These are phyloP conservation scores for Oxyura jamaicensis DNA, from an alignment of 2,113 vertebrate genomes.

Conservation along the genomic window DNA sequence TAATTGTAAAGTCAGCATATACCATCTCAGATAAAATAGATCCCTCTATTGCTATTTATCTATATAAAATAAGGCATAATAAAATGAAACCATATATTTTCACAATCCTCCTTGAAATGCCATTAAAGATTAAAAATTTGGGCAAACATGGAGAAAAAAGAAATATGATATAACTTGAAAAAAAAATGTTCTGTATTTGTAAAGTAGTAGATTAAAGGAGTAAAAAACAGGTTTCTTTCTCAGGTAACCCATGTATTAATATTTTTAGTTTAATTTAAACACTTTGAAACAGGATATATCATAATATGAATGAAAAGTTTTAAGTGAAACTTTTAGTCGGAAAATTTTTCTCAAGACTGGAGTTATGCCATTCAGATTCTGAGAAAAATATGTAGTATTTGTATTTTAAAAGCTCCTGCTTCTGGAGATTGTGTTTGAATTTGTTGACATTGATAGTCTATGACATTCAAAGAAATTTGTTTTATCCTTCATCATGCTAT, in stretches of 20 bases:
- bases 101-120: background rate
- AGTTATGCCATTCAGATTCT: background rate
- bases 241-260: background rate
- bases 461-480: slow-evolving; percentile 32
- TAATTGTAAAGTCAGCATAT: background rate
- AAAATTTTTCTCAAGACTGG: background rate
- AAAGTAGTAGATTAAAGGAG: background rate
- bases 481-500: slow-evolving; percentile 42
- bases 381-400: background rate
- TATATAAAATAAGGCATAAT: background rate
- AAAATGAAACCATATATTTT: background rate
- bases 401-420: background rate
- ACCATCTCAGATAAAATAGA: background rate
- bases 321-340: background rate
- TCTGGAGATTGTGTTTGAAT: slow-evolving; percentile 1
- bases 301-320: background rate
- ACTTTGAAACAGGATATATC: background rate
- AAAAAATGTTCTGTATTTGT: background rate
- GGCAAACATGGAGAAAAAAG: background rate
- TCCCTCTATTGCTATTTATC: background rate
- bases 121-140: background rate
- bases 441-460: slow-evolving; percentile 10
- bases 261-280: background rate
- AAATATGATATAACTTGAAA: background rate
- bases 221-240: background rate